Base-by-base conservation (phyloP, 2,797 vertebrate genomes). In the Tauraco hartlaubi region DNA sequence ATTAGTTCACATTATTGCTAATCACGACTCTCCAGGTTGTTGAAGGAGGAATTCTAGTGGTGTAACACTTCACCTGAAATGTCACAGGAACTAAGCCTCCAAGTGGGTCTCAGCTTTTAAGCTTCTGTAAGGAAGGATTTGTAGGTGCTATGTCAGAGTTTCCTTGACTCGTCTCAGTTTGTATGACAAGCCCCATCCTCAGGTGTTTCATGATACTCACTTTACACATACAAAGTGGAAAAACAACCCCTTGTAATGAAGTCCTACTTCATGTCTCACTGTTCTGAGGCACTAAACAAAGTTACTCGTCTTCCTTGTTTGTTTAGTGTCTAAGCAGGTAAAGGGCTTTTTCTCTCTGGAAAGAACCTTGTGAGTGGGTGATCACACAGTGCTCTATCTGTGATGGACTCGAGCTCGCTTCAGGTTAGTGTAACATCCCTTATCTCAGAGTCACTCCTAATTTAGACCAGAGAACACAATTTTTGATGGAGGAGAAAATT, bases 1-100 rank as follows among this genome's bases (percentile, higher is more conserved):
- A 49, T 94, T 92, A 67, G 76, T 84, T 92, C 80, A 28, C 77
- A 75, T 90, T 82, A 79, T 93, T 93, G 63, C 67, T 92, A 67
- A 89, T 95, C 83, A 44, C 69, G 86, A 4, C 66, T 81, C 54
- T 81, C 51, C 54, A 52, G 21, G 69, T 76, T 91, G 69, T 83
- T 85, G 63, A 91, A 73, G 55, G 90, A 87, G 41, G 37, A 79
- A 15, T 87, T 86, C 86, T 41, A 46, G 76, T 88, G 71, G 31
- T 79, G 39, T 82, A 66, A 82, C 63, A 52, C 26, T 62, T 76
- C 69, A 74, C 46, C 41, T 82, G 63, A 84, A 72, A 64, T 76
- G 83, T 94, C 39, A 54, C 3, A 6, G 75, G 64, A 91, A 49
- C 83, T 84, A 52, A 92, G 39, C 51, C 37, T 85, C 63, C 46